A percentile compares a stretch with the other conserved stretches of the same genome.
Evolutionary conservation across 2,888 invertebrate species (phyloP).

Genomic region (Pristionchus exspectatus): DNA sequence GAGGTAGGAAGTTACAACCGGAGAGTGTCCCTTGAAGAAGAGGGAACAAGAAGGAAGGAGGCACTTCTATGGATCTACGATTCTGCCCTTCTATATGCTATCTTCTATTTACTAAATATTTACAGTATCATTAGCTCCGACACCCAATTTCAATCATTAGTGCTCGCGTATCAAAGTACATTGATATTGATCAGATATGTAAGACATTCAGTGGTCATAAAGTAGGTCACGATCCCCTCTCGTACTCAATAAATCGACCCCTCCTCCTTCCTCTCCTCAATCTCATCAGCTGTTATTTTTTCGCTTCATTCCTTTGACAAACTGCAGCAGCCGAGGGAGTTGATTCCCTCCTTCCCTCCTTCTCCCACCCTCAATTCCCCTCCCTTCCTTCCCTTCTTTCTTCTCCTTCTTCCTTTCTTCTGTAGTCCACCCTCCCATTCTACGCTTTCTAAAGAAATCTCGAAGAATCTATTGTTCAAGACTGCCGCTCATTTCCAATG

Average conservation of each 20-base stretch:
- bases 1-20: slow-evolving; percentile 22
- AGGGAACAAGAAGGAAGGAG: not conserved
- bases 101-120: not conserved
- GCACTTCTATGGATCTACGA: not conserved
- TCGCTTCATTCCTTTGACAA: slow-evolving; percentile 85
- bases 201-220: not conserved
- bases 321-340: slow-evolving; percentile 62
- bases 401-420: slow-evolving; percentile 9
- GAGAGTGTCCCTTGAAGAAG: not conserved
- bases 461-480: not conserved
- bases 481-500: not conserved
- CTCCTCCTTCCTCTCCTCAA: slow-evolving; percentile 31
- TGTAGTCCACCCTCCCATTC: slow-evolving; percentile 9
- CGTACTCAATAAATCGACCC: slow-evolving; percentile 12
- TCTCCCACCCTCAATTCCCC: slow-evolving; percentile 61
- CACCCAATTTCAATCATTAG: too few species aligned
- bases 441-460: slow-evolving; percentile 7
- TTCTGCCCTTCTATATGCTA: not conserved
- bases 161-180: not conserved
- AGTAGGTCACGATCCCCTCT: not conserved
- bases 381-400: not conserved
- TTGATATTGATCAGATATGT: not conserved
- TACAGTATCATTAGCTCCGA: not conserved
- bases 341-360: slow-evolving; percentile 63
- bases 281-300: slow-evolving; percentile 83